Conservation (phyloP, 1,140 invertebrate genomes). For the Euglossa dilemma region DNA sequence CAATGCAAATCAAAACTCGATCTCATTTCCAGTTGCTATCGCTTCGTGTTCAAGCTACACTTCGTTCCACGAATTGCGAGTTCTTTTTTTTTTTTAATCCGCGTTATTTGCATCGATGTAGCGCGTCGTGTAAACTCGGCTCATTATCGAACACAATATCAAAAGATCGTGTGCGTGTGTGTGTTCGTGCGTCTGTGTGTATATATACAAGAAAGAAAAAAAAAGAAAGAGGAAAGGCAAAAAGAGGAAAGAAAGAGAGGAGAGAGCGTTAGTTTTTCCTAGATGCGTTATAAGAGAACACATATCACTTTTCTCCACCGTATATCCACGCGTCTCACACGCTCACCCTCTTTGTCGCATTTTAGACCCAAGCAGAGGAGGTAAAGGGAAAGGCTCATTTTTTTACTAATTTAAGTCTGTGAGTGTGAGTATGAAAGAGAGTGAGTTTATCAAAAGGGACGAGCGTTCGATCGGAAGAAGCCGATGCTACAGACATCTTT, state of each 20-base stretch:
- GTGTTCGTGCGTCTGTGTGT: background rate
- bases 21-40: background rate
- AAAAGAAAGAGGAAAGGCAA: no score
- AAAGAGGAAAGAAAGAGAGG: conserved; percentile 35
- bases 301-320: conserved; percentile 72
- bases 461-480: conserved; percentile 64
- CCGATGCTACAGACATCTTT: background rate
- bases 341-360: conserved; percentile 38
- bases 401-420: conserved; percentile 45
- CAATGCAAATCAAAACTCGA: background rate
- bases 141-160: conserved; percentile 31
- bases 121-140: background rate
- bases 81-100: background rate
- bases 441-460: conserved; percentile 58
- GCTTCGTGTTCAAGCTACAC: no score
- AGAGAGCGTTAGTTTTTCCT: conserved; percentile 61
- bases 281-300: conserved; percentile 66
- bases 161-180: conserved; percentile 21
- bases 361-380: conserved; percentile 5
- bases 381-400: conserved; percentile 38
- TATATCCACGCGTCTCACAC: conserved; percentile 34
- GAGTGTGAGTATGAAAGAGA: conserved; percentile 1
- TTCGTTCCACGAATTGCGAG: background rate
- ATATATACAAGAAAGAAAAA: background rate
- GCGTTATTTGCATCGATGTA: background rate